Percentiles rank a stretch among this genome's conserved stretches.
Evolutionary conservation across 2,113 vertebrate genomes (phyloP).

Genomic region (Propithecus coquereli): DNA sequence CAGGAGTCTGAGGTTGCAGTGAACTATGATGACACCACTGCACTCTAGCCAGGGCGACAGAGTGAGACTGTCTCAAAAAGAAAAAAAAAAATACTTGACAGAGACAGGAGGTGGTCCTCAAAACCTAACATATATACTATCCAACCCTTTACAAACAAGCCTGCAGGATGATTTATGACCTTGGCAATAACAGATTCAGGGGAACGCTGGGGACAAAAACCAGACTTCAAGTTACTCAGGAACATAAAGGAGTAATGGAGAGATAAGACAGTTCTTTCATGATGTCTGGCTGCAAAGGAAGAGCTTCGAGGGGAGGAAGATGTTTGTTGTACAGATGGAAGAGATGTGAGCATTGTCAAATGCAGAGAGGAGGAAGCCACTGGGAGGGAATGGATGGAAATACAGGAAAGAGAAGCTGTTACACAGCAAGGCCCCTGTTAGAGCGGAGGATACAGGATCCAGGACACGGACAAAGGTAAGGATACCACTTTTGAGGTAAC

Average conservation of each 20-base stretch:
- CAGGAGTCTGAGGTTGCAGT: too few species aligned
- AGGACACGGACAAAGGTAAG: neutral
- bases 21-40: too few species aligned
- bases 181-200: neutral
- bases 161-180: neutral
- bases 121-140: neutral
- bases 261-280: neutral
- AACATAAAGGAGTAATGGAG: neutral
- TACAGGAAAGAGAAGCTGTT: neutral
- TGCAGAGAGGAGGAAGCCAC: neutral
- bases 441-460: neutral
- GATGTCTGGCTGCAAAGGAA: neutral
- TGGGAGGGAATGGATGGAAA: neutral
- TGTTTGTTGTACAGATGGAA: neutral
- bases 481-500: neutral
- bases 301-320: neutral
- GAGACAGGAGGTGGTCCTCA: neutral
- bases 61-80: neutral
- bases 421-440: neutral
- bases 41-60: too few species aligned
- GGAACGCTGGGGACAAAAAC: neutral
- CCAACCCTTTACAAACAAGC: neutral
- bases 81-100: neutral
- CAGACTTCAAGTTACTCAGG: neutral
- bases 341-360: neutral